phyloP scores from a whole-genome alignment of 2,113 vertebrate species.

The Hippolais icterina region DNA sequence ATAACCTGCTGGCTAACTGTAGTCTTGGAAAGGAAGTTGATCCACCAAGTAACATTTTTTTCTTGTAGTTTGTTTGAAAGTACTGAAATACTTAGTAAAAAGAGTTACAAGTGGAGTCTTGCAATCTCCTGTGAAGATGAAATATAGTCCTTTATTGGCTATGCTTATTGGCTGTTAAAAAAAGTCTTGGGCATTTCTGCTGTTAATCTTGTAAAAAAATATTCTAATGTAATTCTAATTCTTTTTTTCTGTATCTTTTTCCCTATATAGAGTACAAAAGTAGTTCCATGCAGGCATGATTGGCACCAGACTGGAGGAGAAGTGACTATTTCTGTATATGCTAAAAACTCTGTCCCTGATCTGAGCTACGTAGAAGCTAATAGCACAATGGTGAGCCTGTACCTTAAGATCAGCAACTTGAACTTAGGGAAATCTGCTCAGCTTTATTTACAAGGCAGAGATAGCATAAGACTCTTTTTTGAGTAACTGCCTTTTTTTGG shows the following conservation, averaged over 20 bases:
- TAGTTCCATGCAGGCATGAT: conserved; percentile 92
- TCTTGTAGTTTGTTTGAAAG: neutral
- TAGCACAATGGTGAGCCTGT: conserved; percentile 84
- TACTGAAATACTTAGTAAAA: neutral
- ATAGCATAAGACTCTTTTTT: neutral
- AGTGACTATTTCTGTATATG: conserved; percentile 95
- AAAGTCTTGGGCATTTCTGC: neutral
- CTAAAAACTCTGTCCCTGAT: conserved; percentile 91
- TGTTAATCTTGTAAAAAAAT: neutral
- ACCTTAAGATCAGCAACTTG: neutral
- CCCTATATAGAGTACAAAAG: conserved; percentile 82
- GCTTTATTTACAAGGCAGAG: neutral
- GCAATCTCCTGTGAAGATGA: neutral
- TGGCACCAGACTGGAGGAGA: conserved; percentile 97
- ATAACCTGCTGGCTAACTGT: neutral
- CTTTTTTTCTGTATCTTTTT: neutral
- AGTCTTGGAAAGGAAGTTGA: neutral
- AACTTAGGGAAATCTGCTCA: neutral
- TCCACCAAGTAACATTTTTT: neutral
- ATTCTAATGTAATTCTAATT: neutral
- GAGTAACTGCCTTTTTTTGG: neutral
- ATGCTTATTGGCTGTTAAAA: neutral
- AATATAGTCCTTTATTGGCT: neutral
- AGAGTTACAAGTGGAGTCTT: neutral
- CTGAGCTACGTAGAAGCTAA: conserved; percentile 91